Percentiles rank a stretch among this genome's conserved stretches.
These are phyloP conservation scores for Anarhynchus alexandrinus DNA, from an alignment of 2,113 vertebrate species.

Conservation along the genomic window DNA sequence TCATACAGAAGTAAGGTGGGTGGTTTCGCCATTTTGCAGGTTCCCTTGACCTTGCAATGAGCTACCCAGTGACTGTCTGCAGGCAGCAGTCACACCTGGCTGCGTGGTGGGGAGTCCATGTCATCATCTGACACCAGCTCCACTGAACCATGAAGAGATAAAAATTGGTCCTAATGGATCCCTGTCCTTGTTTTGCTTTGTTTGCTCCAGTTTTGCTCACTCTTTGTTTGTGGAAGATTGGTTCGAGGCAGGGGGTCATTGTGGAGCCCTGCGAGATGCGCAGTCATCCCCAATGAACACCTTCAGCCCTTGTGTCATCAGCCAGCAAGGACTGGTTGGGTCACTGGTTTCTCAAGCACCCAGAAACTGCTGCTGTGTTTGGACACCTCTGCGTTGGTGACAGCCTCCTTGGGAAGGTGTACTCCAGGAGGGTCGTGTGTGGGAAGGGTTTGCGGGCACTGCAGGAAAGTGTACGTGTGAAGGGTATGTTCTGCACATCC, in stretches of 20 bases:
- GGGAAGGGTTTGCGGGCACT: not conserved
- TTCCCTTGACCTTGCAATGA: not conserved
- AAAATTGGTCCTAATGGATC: not conserved
- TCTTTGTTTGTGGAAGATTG: not conserved
- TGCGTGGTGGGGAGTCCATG: not conserved
- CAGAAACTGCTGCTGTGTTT: not conserved
- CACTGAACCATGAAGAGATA: not conserved
- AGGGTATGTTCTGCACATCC: not conserved
- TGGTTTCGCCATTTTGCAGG: not conserved
- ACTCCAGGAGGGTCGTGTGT: no score
- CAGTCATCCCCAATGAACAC: fast-evolving
- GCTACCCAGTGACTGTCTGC: fast-evolving
- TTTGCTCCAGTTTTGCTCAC: not conserved
- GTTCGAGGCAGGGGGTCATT: not conserved
- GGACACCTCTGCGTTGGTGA: not conserved
- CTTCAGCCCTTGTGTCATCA: not conserved
- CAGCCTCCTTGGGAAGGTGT: not conserved
- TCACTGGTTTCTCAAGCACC: not conserved
- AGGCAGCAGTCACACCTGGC: not conserved
- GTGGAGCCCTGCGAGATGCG: fast-evolving
- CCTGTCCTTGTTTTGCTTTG: not conserved
- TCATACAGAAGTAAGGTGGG: not conserved
- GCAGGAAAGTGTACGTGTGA: fast-evolving
- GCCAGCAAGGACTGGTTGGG: fast-evolving
- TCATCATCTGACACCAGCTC: not conserved